Evolutionary conservation across 2,888 invertebrate species (phyloP).

Genomic region (Ectropis crepuscularia): DNA sequence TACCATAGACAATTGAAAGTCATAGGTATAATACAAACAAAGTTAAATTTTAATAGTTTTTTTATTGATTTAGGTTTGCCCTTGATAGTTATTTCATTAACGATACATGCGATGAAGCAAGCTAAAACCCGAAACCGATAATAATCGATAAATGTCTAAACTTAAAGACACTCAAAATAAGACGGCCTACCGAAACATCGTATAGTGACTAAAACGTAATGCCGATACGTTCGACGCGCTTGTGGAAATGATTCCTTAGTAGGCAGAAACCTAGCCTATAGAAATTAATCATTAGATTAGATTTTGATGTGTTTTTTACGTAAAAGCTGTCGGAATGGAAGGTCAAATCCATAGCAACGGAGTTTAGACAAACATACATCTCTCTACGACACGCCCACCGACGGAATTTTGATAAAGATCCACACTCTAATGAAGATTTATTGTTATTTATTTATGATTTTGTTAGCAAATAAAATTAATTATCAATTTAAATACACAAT

Average conservation of each 20-base stretch:
- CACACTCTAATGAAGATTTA: slow-evolving; percentile 16
- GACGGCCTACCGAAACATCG: not conserved
- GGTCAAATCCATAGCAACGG: slow-evolving; percentile 9
- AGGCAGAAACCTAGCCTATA: slow-evolving; percentile 2
- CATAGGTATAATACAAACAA: too few relatives aligned
- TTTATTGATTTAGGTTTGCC: too few relatives aligned
- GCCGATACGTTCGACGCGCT: not conserved
- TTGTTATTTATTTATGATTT: not conserved
- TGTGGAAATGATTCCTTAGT: not conserved
- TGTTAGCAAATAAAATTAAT: not conserved
- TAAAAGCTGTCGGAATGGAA: slow-evolving; percentile 13
- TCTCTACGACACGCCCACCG: slow-evolving; percentile 13
- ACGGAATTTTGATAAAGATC: slow-evolving; percentile 9
- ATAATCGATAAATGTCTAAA: too few relatives aligned
- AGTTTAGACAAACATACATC: slow-evolving; percentile 15
- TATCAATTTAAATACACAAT: not conserved
- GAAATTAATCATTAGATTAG: slow-evolving; percentile 27
- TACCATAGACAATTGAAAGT: too few relatives aligned
- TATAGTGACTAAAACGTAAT: not conserved
- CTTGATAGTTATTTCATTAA: too few relatives aligned
- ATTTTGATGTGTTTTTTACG: slow-evolving; percentile 21
- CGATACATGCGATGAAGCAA: too few relatives aligned
- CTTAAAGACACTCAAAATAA: too few relatives aligned
- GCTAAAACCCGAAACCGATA: too few relatives aligned
- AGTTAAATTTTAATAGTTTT: too few relatives aligned